These are phyloP conservation scores for Nerophis lumbriciformis DNA, from an alignment of 2,113 vertebrate genomes.

Conservation along the genomic window DNA sequence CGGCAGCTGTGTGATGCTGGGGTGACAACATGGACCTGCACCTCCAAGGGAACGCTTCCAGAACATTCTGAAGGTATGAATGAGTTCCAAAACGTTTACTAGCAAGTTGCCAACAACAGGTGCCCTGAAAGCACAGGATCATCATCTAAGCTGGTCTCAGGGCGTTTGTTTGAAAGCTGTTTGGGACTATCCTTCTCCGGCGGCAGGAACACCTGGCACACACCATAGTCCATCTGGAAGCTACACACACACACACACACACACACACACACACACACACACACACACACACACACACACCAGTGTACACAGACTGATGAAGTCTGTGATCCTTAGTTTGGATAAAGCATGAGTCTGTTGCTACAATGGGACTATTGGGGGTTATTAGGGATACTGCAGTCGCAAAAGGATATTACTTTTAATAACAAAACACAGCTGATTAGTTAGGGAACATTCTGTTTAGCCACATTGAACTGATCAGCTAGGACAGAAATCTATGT, in stretches of 20 bases:
- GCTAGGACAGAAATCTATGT: too few species aligned
- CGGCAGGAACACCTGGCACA: constrained; percentile 39
- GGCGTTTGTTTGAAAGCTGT: constrained; percentile 34
- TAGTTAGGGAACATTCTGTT: not conserved
- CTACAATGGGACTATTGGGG: not conserved
- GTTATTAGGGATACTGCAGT: not conserved
- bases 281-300: constrained; percentile 15
- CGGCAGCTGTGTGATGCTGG: too few species aligned
- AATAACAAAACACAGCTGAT: not conserved
- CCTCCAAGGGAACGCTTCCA: too few species aligned
- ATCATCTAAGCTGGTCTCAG: constrained; percentile 27
- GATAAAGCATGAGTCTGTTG: not conserved
- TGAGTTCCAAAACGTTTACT: not conserved
- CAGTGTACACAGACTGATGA: not conserved
- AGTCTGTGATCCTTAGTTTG: too few species aligned
- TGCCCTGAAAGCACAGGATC: constrained; percentile 16
- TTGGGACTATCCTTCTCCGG: constrained; percentile 32
- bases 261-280: constrained; percentile 5
- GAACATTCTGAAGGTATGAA: not conserved
- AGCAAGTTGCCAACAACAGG: constrained; percentile 12
- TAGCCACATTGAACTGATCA: too few species aligned
- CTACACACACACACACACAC: constrained; percentile 9
- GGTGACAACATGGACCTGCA: too few species aligned
- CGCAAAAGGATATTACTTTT: not conserved
- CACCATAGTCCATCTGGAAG: constrained; percentile 27